Evolutionary conservation across 1,140 invertebrate species (phyloP).

Genomic region (roundworm (Caenorhabditis elegans)): DNA sequence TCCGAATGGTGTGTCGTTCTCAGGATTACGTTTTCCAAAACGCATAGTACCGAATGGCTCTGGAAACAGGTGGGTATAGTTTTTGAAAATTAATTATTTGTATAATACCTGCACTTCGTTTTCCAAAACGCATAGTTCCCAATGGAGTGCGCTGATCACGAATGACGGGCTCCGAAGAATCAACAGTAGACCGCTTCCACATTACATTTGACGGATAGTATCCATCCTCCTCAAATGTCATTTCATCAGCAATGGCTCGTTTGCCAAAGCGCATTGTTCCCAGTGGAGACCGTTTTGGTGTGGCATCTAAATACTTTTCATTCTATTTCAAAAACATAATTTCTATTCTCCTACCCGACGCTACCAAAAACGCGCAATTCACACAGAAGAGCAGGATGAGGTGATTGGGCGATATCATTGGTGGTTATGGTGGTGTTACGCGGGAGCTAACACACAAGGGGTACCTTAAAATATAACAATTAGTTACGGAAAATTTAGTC

Average conservation of each 20-base stretch:
- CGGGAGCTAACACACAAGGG: conserved; percentile 8
- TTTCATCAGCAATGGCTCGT: too few species aligned
- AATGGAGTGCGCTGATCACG: conserved; percentile 48
- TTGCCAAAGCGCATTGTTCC: too few species aligned
- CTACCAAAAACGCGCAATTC: not conserved
- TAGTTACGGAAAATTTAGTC: not conserved
- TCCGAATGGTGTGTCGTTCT: not conserved
- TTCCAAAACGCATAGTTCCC: conserved; percentile 57
- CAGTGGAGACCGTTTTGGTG: conserved; percentile 37
- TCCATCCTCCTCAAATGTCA: not conserved
- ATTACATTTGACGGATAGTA: not conserved
- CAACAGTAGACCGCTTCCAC: conserved; percentile 17
- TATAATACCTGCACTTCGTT: conserved; percentile 29
- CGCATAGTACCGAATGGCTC: conserved; percentile 42
- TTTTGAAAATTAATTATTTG: not conserved
- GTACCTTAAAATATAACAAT: not conserved
- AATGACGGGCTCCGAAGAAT: conserved; percentile 25
- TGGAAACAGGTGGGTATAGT: not conserved
- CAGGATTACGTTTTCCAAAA: conserved; percentile 34
- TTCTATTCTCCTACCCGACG: not conserved
- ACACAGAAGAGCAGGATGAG: not conserved
- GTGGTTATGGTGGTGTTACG: not conserved
- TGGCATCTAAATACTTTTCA: not conserved
- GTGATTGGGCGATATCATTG: not conserved
- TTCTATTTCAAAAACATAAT: not conserved